These are phyloP conservation scores for Selene dorsalis DNA, from an alignment of 2,797 vertebrate species.

Conservation along the genomic window DNA sequence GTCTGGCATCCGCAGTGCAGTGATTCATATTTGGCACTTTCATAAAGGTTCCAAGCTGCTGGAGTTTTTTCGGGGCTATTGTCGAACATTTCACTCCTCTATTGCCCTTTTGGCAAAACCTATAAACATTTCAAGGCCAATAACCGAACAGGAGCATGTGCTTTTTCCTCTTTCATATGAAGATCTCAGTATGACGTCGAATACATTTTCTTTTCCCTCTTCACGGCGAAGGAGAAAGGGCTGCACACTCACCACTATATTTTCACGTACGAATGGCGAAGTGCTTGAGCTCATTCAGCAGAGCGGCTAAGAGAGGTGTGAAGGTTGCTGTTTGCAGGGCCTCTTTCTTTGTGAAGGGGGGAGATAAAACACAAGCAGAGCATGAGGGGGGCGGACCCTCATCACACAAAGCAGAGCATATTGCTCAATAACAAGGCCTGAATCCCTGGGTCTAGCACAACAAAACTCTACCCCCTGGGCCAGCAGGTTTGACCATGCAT, in stretches of 20 bases:
- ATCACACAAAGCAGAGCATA: conserved; percentile 66
- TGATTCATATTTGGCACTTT: conserved; percentile 89
- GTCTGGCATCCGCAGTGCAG: conserved; percentile 81
- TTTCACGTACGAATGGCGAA: conserved; percentile 59
- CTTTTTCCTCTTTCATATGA: conserved; percentile 61
- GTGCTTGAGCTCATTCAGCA: conserved; percentile 60
- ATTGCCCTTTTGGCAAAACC: conserved; percentile 71
- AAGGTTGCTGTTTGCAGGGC: conserved; percentile 71
- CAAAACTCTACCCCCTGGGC: conserved; percentile 53
- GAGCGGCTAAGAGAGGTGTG: conserved; percentile 70
- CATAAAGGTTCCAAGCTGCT: conserved; percentile 82
- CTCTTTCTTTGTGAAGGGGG: conserved; percentile 67
- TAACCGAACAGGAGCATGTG: conserved; percentile 69
- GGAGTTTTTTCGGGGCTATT: conserved; percentile 73
- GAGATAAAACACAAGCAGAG: conserved; percentile 71
- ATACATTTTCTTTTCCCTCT: conserved; percentile 20
- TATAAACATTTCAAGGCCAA: conserved; percentile 80
- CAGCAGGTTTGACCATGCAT: conserved; percentile 33
- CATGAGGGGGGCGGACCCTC: conserved; percentile 53
- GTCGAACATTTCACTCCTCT: conserved; percentile 68
- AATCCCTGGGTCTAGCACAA: conserved; percentile 52
- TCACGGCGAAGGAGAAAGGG: conserved; percentile 42
- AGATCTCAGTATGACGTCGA: conserved; percentile 37
- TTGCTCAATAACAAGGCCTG: conserved; percentile 69
- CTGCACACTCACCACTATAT: conserved; percentile 48